Conservation (phyloP, 2,797 vertebrate species). For the Gymnopithys bicolor region DNA sequence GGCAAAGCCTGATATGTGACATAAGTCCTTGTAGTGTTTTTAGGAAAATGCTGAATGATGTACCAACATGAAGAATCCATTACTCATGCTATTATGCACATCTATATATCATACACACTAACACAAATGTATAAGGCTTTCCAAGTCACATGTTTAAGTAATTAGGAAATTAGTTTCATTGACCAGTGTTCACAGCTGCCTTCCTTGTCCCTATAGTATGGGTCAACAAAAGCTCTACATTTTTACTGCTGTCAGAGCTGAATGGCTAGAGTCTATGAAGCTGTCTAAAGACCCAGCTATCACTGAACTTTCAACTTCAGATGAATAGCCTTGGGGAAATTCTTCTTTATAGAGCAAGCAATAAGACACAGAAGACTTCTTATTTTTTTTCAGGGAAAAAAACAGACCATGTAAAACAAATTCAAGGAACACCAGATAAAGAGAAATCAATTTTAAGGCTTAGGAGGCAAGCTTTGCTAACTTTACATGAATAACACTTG, state of each 20-base stretch:
- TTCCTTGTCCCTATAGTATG: neutral
- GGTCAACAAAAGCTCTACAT: neutral
- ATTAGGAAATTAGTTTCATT: neutral
- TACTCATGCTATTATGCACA: fast-evolving
- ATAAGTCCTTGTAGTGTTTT: neutral
- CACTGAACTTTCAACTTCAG: neutral
- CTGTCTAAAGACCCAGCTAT: neutral
- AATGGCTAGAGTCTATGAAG: neutral
- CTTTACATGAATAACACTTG: neutral
- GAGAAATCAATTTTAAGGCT: neutral
- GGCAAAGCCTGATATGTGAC: neutral
- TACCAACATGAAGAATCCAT: neutral
- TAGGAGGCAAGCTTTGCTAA: neutral
- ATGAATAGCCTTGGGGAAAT: neutral
- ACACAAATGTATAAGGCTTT: neutral
- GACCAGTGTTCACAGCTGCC: neutral
- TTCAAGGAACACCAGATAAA: neutral
- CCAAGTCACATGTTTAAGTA: neutral
- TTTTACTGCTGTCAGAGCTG: neutral
- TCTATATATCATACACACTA: neutral
- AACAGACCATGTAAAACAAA: neutral
- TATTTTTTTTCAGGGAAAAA: neutral
- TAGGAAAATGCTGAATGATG: neutral
- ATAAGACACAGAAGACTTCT: neutral
- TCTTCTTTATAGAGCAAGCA: neutral